Evolutionary conservation across 2,797 vertebrate genomes (phyloP), one percentile per base, ranked within the genome.

Genomic region (Serranus cabrilla): DNA sequence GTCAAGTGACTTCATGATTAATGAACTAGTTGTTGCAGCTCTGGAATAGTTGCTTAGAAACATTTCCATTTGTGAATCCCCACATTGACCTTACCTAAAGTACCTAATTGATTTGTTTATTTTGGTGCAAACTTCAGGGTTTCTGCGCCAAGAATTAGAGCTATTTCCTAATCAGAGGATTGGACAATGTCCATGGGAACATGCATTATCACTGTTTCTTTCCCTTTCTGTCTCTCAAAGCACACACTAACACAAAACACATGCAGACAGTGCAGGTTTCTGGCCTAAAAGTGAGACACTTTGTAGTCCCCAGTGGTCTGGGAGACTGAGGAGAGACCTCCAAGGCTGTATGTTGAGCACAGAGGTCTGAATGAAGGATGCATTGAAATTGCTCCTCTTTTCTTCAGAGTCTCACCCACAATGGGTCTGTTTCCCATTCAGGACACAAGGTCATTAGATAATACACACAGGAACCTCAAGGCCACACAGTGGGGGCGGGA

Each of bases 371-470:
- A 82, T 84, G 90, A 81, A 74, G 76, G 74, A 87, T 74, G 87
- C 86, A 88, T 91, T 90, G 81, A 92, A 91, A 88, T 49, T 50
- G 71, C 85, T 81, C 47, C 57, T 71, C 82, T 89, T 81, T 88
- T 86, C 81, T 84, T 73, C 68, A 37, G 51, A 82, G 74, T 45
- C 87, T 81, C 63, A 25, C 76, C 76, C 82, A 92, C 87, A 92
- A 91, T 88, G 74, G 78, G 72, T 87, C 91, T 85, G 87, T 87
- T 94, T 94, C 89, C 90, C 87, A 93, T 92, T 94, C 89, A 91
- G 80, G 71, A 90, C 77, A 87, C 89, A 92, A 89, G 91, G 90
- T 87, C 93, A 92, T 90, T 85, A 89, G 92, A 93, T 91, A 92
- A 93, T 90, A 87, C 84, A 84, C 82, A 81, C 67, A 27, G 76